Conservation (phyloP, 2,888 invertebrate species). For the Nudaria mundana region DNA sequence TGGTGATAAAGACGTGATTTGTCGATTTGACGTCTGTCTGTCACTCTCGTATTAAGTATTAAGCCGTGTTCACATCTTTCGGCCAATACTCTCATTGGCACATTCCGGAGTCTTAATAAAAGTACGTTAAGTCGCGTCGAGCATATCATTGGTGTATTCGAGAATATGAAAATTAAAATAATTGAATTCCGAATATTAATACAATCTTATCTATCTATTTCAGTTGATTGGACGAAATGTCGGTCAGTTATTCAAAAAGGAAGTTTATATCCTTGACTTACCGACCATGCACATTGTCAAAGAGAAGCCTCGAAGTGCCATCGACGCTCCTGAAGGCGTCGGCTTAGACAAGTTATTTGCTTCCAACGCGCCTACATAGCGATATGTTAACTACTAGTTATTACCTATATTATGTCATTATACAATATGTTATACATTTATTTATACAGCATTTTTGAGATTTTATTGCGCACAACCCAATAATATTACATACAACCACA, state of each 20-base stretch:
- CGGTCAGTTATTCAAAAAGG: constrained; percentile 93
- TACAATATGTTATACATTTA: constrained; percentile 52
- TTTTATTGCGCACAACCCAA: no score
- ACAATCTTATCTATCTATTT: constrained; percentile 19
- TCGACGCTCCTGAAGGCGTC: constrained; percentile 58
- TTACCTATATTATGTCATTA: constrained; percentile 50
- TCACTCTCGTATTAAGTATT: no score
- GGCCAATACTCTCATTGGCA: no score
- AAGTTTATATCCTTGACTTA: constrained; percentile 92
- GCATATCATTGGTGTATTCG: no score
- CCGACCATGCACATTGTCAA: constrained; percentile 82
- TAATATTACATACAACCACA: no score
- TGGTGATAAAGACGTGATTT: no score
- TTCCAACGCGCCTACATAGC: constrained; percentile 56
- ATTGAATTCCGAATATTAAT: no score
- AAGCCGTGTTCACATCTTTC: no score
- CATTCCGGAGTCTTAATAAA: no score
- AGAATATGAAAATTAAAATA: no score
- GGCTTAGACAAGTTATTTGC: constrained; percentile 61
- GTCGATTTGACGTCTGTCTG: no score
- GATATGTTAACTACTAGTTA: constrained; percentile 14
- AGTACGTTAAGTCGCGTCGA: no score
- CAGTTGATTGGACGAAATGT: constrained; percentile 92
- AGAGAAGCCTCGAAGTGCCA: constrained; percentile 56
- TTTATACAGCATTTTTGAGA: constrained; percentile 36